Percentiles rank a stretch among this genome's conserved stretches.
These are phyloP conservation scores for Penelope pileata DNA, from an alignment of 2,113 vertebrate genomes.

Conservation along the genomic window DNA sequence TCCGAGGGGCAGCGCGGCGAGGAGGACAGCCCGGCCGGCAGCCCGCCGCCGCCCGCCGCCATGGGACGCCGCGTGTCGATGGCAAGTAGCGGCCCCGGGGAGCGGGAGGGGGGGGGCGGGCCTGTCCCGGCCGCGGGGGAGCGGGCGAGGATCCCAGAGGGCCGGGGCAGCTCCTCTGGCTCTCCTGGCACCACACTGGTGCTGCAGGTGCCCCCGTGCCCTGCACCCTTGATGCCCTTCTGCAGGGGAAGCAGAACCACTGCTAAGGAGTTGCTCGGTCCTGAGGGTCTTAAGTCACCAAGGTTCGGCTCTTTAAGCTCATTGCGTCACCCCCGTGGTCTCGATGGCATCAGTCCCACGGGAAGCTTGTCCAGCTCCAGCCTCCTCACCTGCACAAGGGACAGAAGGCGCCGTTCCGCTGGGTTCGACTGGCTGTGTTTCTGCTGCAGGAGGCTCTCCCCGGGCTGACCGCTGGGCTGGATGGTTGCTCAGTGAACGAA, in stretches of 20 bases:
- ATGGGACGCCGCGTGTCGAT: constrained; percentile 87
- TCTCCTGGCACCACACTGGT: accelerated
- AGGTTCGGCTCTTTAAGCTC: background rate
- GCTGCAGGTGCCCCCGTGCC: background rate
- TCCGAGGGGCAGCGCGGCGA: constrained; percentile 67
- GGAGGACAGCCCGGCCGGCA: constrained; percentile 77
- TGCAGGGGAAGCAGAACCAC: accelerated
- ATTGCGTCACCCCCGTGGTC: background rate
- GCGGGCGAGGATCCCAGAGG: background rate
- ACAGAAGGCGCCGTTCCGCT: background rate
- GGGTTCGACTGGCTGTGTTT: background rate
- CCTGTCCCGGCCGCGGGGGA: background rate
- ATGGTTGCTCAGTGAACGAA: background rate
- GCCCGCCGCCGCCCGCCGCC: constrained; percentile 72
- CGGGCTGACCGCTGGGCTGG: background rate
- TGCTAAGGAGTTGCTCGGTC: accelerated
- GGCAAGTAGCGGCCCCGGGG: constrained; percentile 81
- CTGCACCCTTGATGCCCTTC: background rate
- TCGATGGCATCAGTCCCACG: accelerated
- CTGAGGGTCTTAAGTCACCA: background rate
- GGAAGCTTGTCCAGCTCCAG: background rate
- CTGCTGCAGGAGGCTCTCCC: background rate
- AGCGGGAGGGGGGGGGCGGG: background rate
- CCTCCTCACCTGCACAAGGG: background rate
- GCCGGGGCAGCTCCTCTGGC: background rate